Evolutionary conservation across 2,888 invertebrate genomes (phyloP).

Genomic region (Miltochrista miniata): DNA sequence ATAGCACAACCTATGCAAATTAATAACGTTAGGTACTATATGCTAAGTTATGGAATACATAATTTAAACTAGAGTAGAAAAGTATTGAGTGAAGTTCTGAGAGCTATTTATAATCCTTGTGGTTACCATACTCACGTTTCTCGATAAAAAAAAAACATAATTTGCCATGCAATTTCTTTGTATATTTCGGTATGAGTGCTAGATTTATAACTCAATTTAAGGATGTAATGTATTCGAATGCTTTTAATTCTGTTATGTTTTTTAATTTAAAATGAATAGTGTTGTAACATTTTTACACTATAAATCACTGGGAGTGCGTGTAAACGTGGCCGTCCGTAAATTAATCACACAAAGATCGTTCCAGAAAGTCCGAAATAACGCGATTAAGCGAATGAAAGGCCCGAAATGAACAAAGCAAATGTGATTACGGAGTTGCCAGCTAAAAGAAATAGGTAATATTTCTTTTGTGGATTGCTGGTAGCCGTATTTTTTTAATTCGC

Average conservation of each 20-base stretch:
- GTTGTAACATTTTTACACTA: constrained; percentile 2
- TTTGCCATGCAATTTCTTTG: too few species aligned
- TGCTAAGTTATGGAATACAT: background rate
- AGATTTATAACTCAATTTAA: too few species aligned
- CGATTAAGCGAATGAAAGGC: constrained; percentile 81
- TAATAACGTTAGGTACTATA: background rate
- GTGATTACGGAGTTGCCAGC: constrained; percentile 79
- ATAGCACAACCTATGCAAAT: background rate
- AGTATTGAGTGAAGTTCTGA: too few species aligned
- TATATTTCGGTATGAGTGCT: too few species aligned
- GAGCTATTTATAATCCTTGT: too few species aligned
- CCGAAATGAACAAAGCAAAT: constrained; percentile 81
- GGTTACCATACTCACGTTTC: too few species aligned
- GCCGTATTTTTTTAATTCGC: constrained; percentile 47
- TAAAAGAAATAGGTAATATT: constrained; percentile 80
- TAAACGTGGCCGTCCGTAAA: constrained; percentile 39
- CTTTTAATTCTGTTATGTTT: too few species aligned
- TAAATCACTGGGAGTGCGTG: constrained; percentile 16
- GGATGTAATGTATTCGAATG: too few species aligned
- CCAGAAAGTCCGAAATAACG: constrained; percentile 75
- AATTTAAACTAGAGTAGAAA: too few species aligned
- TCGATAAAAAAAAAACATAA: too few species aligned
- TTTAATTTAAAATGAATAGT: too few species aligned
- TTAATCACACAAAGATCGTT: constrained; percentile 54
- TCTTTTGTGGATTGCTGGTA: constrained; percentile 60